Evolutionary conservation across 2,797 vertebrate genomes (phyloP).

Genomic region (Argya squamiceps): DNA sequence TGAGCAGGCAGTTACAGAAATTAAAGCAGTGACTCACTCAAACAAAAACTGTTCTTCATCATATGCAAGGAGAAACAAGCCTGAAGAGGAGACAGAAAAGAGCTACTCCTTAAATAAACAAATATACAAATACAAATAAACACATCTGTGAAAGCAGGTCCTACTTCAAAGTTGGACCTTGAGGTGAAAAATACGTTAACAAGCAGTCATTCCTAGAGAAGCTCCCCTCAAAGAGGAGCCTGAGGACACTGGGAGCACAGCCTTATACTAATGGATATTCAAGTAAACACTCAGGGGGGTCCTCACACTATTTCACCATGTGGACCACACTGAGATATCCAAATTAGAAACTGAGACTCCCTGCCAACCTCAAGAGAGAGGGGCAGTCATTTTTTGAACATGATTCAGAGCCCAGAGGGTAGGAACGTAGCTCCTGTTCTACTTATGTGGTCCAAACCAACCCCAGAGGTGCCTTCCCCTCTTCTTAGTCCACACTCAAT

Average conservation of each 20-base stretch:
- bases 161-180: not conserved
- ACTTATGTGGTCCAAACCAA: conserved; percentile 61
- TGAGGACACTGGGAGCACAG: not conserved
- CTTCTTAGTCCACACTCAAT: not conserved
- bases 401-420: conserved; percentile 58
- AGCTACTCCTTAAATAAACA: not conserved
- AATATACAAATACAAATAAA: not conserved
- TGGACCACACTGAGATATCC: not conserved
- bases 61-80: not conserved
- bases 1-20: not conserved
- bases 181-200: not conserved
- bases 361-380: conserved; percentile 3
- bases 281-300: not conserved
- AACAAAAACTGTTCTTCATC: not conserved
- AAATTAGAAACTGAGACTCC: conserved; percentile 35
- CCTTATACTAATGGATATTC: not conserved
- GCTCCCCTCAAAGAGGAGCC: not conserved
- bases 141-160: not conserved
- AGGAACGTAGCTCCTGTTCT: conserved; percentile 48
- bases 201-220: not conserved
- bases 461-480: conserved; percentile 17
- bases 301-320: conserved; percentile 31
- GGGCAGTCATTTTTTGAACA: not conserved
- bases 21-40: not conserved
- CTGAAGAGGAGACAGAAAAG: not conserved